Conservation (phyloP, 2,797 vertebrate genomes). For the Labroides dimidiatus region DNA sequence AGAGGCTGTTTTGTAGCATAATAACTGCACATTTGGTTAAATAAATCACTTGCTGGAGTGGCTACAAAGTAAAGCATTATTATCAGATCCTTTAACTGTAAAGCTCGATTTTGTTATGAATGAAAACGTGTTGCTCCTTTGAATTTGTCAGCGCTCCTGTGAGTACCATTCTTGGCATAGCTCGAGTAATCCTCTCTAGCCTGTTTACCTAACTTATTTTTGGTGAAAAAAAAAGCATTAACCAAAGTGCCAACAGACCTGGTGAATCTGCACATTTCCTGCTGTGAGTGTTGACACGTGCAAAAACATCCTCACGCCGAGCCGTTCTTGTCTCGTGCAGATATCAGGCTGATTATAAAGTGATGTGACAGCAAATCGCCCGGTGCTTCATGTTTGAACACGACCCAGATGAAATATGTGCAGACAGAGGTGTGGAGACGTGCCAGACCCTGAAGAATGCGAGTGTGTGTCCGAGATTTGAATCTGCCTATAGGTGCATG, state of each 20-base stretch:
- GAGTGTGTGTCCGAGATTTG: constrained; percentile 58
- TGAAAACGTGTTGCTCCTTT: constrained; percentile 41
- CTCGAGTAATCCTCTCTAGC: not conserved
- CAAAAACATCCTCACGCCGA: constrained; percentile 3
- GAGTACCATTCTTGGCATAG: not conserved
- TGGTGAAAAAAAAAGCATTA: not conserved
- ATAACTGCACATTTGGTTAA: not conserved
- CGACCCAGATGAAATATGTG: constrained; percentile 76
- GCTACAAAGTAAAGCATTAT: not conserved
- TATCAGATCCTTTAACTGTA: not conserved
- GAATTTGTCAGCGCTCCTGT: constrained; percentile 3
- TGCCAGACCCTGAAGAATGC: constrained; percentile 70
- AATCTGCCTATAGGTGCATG: constrained; percentile 53
- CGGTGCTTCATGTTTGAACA: constrained; percentile 83
- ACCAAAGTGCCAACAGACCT: constrained; percentile 1
- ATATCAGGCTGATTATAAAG: constrained; percentile 51
- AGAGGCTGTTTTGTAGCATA: not conserved
- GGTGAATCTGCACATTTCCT: not conserved
- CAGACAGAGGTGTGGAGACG: constrained; percentile 65
- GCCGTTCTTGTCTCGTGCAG: constrained; percentile 30
- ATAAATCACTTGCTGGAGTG: not conserved
- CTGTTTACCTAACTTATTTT: constrained; percentile 32
- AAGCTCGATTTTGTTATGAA: not conserved
- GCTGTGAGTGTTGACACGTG: constrained; percentile 19
- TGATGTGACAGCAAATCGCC: constrained; percentile 73